Conservation (phyloP, 2,113 vertebrate species). For the Myotis yumanensis region DNA sequence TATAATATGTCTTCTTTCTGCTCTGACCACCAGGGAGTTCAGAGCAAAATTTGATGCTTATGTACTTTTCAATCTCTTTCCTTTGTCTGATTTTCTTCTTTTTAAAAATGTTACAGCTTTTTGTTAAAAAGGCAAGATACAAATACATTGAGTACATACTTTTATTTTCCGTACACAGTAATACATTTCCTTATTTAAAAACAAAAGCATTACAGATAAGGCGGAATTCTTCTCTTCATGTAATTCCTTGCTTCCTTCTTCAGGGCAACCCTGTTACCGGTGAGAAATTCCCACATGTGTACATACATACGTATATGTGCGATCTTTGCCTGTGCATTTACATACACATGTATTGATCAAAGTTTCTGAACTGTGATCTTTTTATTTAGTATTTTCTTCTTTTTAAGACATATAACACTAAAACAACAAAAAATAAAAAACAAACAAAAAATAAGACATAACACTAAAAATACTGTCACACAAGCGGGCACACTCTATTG, state of each 20-base stretch:
- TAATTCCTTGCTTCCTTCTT: background rate
- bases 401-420: background rate
- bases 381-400: background rate
- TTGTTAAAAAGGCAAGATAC: background rate
- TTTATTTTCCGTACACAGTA: background rate
- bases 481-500: rapidly evolving
- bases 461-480: background rate
- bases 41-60: background rate
- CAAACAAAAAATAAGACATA: no score
- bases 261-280: background rate
- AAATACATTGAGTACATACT: background rate
- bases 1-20: background rate
- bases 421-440: background rate
- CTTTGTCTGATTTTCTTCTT: background rate
- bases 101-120: background rate
- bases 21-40: background rate
- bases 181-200: background rate
- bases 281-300: background rate
- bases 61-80: background rate
- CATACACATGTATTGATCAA: background rate
- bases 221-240: background rate
- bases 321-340: background rate
- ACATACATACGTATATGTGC: background rate
- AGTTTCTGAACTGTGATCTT: background rate
- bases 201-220: background rate